phyloP scores from a whole-genome alignment of 2,888 invertebrate species.

The Apeira syringaria region DNA sequence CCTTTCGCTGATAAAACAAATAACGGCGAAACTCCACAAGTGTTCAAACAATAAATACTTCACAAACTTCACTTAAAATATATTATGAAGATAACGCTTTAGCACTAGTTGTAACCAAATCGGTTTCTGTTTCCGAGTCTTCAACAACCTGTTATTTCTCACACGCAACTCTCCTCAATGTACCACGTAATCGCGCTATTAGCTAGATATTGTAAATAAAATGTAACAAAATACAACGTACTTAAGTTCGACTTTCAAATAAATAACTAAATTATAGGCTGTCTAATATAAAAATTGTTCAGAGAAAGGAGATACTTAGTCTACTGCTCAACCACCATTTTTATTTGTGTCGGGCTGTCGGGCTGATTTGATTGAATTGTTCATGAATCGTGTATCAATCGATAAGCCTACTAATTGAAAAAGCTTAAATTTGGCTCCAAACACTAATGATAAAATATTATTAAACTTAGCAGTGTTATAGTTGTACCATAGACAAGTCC shows the following conservation, averaged over 20 bases:
- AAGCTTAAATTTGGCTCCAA: no score
- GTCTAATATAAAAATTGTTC: constrained; percentile 60
- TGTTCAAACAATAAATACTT: constrained; percentile 24
- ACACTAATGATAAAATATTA: no score
- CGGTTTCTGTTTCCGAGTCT: constrained; percentile 59
- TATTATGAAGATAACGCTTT: constrained; percentile 61
- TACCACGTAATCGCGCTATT: constrained; percentile 65
- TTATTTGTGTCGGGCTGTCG: constrained; percentile 50
- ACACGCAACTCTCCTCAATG: constrained; percentile 66
- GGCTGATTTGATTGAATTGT: constrained; percentile 26
- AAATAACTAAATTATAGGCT: no score
- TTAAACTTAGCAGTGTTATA: no score
- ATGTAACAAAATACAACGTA: no score
- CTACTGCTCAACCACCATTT: constrained; percentile 76
- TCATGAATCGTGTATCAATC: constrained; percentile 27
- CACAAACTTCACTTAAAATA: constrained; percentile 39
- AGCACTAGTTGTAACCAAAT: constrained; percentile 70
- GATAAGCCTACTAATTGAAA: constrained; percentile 6
- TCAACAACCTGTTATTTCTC: constrained; percentile 82
- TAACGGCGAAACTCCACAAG: constrained; percentile 10
- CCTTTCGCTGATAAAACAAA: constrained; percentile 25
- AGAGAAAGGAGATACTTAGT: constrained; percentile 56
- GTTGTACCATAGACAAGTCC: constrained; percentile 17
- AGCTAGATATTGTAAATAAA: constrained; percentile 43
- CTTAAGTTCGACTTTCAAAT: no score